A percentile compares a stretch with the other conserved stretches of the same genome.
These are phyloP conservation scores for Hydrolagus colliei DNA, from an alignment of 2,797 vertebrate genomes.

Conservation along the genomic window DNA sequence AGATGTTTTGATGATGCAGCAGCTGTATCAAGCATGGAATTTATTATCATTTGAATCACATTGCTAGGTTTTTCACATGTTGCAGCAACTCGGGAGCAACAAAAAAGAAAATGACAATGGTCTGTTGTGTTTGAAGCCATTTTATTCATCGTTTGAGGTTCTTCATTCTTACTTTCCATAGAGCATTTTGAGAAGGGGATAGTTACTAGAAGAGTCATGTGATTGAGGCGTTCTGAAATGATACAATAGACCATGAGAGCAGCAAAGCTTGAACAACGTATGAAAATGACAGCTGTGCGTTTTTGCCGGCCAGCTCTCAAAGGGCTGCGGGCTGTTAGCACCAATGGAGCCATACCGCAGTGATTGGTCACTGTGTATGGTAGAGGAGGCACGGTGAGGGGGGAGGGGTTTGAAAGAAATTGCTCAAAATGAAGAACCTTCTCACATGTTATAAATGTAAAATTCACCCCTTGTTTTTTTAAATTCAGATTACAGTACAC, in stretches of 20 bases:
- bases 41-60: no score
- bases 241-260: neutral
- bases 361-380: no score
- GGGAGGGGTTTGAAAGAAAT: neutral
- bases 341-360: neutral
- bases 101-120: neutral
- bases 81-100: neutral
- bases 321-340: neutral
- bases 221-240: neutral
- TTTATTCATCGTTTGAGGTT: neutral
- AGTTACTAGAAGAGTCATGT: neutral
- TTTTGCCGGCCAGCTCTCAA: neutral
- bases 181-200: neutral
- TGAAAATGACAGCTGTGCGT: neutral
- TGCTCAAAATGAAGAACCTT: neutral
- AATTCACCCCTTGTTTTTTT: constrained; percentile 1
- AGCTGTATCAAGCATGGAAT: no score
- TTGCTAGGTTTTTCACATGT: no score
- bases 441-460: neutral
- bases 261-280: neutral
- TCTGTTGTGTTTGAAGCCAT: neutral
- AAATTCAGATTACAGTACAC: constrained; percentile 21
- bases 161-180: neutral
- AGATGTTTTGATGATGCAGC: no score
- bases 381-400: neutral